Conservation (phyloP, 2,113 vertebrate species). For the Plectropomus leopardus region DNA sequence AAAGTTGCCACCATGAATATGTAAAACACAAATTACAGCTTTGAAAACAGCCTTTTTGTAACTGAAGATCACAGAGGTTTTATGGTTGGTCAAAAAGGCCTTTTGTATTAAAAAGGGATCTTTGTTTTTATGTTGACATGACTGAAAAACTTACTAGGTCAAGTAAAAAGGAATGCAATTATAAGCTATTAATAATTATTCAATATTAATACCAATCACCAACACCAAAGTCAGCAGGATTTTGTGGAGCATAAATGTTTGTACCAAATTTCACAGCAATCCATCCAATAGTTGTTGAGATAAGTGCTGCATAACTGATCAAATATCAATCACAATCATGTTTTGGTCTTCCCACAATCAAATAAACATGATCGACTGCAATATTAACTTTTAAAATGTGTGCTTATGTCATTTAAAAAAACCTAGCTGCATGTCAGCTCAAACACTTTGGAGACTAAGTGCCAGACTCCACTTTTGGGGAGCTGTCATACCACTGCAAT, state of each 20-base stretch:
- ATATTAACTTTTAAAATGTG: no score
- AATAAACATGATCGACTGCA: no score
- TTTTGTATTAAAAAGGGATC: not conserved
- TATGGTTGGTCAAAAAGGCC: not conserved
- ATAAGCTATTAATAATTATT: not conserved
- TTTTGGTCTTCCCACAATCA: no score
- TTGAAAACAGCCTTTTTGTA: not conserved
- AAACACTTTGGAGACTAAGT: no score
- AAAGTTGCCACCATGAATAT: conserved; percentile 5
- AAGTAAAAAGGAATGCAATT: not conserved
- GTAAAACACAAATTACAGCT: conserved; percentile 11
- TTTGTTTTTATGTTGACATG: not conserved
- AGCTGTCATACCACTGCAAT: no score
- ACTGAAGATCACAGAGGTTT: not conserved
- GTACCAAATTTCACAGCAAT: not conserved
- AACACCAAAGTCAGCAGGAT: not conserved
- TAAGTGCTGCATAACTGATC: no score
- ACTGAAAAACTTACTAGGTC: not conserved
- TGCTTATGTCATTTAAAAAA: no score
- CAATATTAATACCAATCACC: not conserved
- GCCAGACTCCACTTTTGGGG: no score
- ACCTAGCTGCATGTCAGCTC: no score
- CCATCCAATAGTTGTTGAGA: not conserved
- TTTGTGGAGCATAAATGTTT: not conserved
- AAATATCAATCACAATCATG: no score